Percentiles rank a stretch among this genome's conserved stretches.
Evolutionary conservation across 2,113 vertebrate species (phyloP).

Genomic region (Cercopithecus mona): DNA sequence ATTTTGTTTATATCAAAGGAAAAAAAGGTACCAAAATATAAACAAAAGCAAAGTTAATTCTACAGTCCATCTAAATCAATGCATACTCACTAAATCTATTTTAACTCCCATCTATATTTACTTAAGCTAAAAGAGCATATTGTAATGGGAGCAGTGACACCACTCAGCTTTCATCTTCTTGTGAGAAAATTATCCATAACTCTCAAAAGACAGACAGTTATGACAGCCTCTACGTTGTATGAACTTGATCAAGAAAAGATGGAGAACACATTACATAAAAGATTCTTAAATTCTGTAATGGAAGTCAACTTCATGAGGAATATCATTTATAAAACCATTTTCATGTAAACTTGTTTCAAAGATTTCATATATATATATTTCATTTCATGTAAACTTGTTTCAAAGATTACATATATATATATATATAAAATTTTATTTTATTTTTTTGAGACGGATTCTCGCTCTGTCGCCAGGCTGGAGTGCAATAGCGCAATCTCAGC

Average conservation of each 20-base stretch:
- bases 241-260: constrained; percentile 40
- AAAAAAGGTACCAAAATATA: not conserved
- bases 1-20: not conserved
- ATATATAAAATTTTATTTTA: too few species aligned
- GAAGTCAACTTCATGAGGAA: constrained; percentile 10
- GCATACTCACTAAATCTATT: not conserved
- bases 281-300: constrained; percentile 35
- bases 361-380: too few species aligned
- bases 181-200: constrained; percentile 51
- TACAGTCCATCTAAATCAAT: not conserved
- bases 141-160: constrained; percentile 6
- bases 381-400: not conserved
- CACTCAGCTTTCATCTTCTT: not conserved
- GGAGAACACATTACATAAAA: not conserved
- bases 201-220: constrained; percentile 42
- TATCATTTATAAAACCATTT: constrained; percentile 27
- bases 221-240: not conserved
- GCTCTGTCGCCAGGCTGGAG: too few species aligned
- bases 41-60: not conserved
- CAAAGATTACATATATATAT: not conserved
- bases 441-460: too few species aligned
- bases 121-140: constrained; percentile 5
- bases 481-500: too few species aligned
- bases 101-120: not conserved
- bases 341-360: too few species aligned